phyloP scores from a whole-genome alignment of 2,888 invertebrate species.

The Pharmacophagus antenor region DNA sequence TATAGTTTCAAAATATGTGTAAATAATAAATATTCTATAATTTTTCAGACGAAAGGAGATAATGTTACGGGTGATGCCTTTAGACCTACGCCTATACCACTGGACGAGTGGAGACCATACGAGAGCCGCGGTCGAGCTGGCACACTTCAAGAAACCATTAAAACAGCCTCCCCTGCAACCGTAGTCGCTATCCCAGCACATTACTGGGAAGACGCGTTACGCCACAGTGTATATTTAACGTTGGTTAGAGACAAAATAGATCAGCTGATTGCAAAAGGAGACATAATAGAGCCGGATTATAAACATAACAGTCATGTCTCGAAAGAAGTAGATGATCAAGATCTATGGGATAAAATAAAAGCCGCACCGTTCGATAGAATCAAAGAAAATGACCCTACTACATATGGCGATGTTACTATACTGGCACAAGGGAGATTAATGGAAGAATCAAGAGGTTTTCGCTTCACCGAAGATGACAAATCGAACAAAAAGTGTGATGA shows the following conservation, averaged over 20 bases:
- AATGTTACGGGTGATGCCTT: constrained; percentile 56
- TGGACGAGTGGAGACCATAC: constrained; percentile 58
- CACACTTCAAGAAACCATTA: constrained; percentile 52
- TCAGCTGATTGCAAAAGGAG: constrained; percentile 67
- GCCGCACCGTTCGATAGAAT: constrained; percentile 67
- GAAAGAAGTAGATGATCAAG: constrained; percentile 65
- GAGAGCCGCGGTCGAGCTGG: constrained; percentile 44
- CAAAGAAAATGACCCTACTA: constrained; percentile 64
- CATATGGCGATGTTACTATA: constrained; percentile 83
- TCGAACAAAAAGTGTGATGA: constrained; percentile 57
- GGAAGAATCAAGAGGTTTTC: constrained; percentile 71
- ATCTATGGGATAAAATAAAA: constrained; percentile 75
- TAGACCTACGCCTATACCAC: constrained; percentile 69
- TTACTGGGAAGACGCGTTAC: constrained; percentile 85
- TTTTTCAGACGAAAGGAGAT: constrained; percentile 59
- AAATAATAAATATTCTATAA: not conserved
- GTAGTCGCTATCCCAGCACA: constrained; percentile 59
- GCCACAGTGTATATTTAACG: constrained; percentile 85
- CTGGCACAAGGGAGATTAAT: constrained; percentile 84
- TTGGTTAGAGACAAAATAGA: constrained; percentile 80
- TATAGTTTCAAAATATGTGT: no score
- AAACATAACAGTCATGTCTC: constrained; percentile 48
- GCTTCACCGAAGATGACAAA: constrained; percentile 77
- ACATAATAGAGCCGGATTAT: constrained; percentile 47
- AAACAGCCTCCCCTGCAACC: constrained; percentile 45